Evolutionary conservation across 2,888 invertebrate genomes (phyloP), one percentile per base, ranked within the genome.

Genomic region (Caenorhabditis wallacei): DNA sequence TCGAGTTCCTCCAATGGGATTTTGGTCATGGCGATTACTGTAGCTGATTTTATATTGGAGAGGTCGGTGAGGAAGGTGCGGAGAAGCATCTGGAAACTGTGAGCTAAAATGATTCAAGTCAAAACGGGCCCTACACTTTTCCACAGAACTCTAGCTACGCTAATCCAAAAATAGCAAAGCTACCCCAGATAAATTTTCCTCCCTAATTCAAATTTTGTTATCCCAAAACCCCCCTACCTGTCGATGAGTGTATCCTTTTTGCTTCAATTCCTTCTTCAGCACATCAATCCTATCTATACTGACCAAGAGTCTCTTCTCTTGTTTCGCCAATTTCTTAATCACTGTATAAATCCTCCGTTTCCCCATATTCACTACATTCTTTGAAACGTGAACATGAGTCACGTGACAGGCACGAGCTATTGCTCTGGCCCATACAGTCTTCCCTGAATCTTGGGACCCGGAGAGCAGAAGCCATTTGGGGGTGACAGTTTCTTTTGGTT

Each of bases 341-440:
- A 82, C 82, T 11, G 61, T 56, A 26, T 82, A 82, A 16, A 82
- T 80, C 13, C 59, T 30, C 2, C 78, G 51, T 26, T 82, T 76
- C 16, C 72, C 78, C 35, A 59, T 63, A 10, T 59, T 63, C 48
- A 85, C 78, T 16, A 66, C 74, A 54, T 64, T 76, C 11, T 82
- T 80, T 16, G 85, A 83, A 16, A 85, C 26, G 37, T 82, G 71
- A 0, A 85, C 63, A 37, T 85, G 84, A 1, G 84, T 79, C 2
- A 88, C 82, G 18, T 75, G 78, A 24, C 71, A 82, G 2, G 82
- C 81, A 10, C 80, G 51, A 2, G 85, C 80, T 11, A 86, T 69
- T 2, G 84, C 88, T 46, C 80, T 64, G 1, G 82, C 80, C 89
- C 89, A 89, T 1, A 87, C 70, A 1, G 84, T 70, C 53, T 85